Evolutionary conservation across 1,140 invertebrate species (phyloP).

Genomic region (Drosophila athabasca): DNA sequence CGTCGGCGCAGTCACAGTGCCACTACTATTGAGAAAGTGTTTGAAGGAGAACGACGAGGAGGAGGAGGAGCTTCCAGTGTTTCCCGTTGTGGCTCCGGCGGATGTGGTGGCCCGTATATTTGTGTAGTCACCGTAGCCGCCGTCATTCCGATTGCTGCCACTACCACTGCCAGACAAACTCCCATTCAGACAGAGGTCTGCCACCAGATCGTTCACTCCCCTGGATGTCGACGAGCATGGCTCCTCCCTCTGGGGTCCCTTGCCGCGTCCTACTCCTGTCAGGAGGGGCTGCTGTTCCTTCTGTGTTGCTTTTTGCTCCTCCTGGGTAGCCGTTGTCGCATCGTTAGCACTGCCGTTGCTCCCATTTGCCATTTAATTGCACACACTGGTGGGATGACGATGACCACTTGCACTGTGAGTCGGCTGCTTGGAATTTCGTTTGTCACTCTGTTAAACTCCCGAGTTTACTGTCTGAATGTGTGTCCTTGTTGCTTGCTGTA

Average conservation of each 20-base stretch:
- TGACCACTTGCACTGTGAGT: no score
- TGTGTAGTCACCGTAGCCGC: slow-evolving; percentile 51
- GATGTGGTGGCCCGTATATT: slow-evolving; percentile 48
- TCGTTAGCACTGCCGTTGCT: slow-evolving; percentile 67
- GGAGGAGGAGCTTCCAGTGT: slow-evolving; percentile 22
- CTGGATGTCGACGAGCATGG: not conserved
- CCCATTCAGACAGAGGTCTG: slow-evolving; percentile 63
- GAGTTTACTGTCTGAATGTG: slow-evolving; percentile 1
- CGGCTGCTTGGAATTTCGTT: not conserved
- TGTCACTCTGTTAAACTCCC: not conserved
- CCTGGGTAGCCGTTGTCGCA: slow-evolving; percentile 32
- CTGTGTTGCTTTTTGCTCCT: slow-evolving; percentile 33
- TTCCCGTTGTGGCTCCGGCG: slow-evolving; percentile 9
- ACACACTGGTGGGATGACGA: slow-evolving; percentile 6
- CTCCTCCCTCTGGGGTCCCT: slow-evolving; percentile 24
- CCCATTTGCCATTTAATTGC: slow-evolving; percentile 71
- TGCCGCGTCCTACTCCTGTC: slow-evolving; percentile 25
- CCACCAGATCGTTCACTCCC: slow-evolving; percentile 70
- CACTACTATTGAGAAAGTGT: slow-evolving; percentile 87
- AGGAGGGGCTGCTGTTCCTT: slow-evolving; percentile 34
- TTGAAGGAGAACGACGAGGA: slow-evolving; percentile 89
- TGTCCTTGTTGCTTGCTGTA: slow-evolving; percentile 1
- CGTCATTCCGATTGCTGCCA: slow-evolving; percentile 18
- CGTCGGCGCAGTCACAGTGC: slow-evolving; percentile 71
- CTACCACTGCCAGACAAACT: slow-evolving; percentile 21